Base-by-base conservation (phyloP, 2,797 vertebrate genomes). In the Rallus crepitans region DNA sequence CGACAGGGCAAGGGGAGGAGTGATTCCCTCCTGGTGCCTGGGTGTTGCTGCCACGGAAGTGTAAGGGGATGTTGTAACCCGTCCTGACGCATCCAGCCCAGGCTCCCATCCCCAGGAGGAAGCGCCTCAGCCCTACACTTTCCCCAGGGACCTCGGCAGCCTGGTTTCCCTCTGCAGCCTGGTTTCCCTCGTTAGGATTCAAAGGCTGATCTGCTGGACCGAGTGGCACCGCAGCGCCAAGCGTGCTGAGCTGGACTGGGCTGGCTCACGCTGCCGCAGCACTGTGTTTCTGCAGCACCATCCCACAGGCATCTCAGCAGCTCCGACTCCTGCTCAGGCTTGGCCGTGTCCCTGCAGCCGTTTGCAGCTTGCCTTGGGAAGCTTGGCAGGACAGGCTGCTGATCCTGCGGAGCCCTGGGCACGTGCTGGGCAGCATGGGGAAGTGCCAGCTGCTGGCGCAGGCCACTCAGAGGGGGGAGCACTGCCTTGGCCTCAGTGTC, bases 1-100 rank as follows among this genome's bases (percentile, higher is more conserved):
- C 1, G 4, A 59, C 96, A 14, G 93, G 94, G 76, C 65, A 2
- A 9, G 68, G 61, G 5, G 45, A 24, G 42, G 16, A 55, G 40
- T 1, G 52, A 3, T 82, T 94, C 15, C 79, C 95, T 95, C 81
- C 85, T 15, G 59, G 93, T 82, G 0, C 71, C 87, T 75, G 95
- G 95, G 91, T 85, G 95, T 70, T 91, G 94, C 87, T 91, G 87
- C 87, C 28, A 73, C 40, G 78, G 75, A 59, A 87, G 71, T 9
- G 83, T 24, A 82, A 53, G 77, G 60, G 64, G 70, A 24, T 82
- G 91, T 75, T 28, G 65, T 52, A 60, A 91, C 66, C 82, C 11
- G 79, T 71, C 89, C 79, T 18, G 28, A 14, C 5, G 1, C 88
- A 28, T 33, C 82, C 64, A 6, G 55, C 84, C 65, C 20, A 55